Conservation (phyloP, 2,888 invertebrate genomes). For the Hoplodrina ambigua region DNA sequence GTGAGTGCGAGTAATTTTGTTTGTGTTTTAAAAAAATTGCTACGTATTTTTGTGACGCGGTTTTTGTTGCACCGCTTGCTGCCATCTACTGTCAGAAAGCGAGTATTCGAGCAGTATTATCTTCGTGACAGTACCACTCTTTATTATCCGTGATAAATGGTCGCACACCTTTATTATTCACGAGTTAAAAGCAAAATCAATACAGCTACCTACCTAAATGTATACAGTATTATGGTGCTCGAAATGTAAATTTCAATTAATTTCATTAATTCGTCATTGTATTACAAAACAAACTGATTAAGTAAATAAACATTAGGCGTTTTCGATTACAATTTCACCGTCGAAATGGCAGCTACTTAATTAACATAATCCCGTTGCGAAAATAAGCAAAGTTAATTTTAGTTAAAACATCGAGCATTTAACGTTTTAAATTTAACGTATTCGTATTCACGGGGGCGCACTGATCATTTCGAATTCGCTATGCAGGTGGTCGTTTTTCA, state of each 20-base stretch:
- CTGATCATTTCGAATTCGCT: slow-evolving; percentile 71
- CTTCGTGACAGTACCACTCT: slow-evolving; percentile 48
- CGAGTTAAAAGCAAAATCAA: slow-evolving; percentile 41
- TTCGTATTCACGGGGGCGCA: slow-evolving; percentile 62
- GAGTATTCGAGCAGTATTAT: slow-evolving; percentile 51
- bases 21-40: slow-evolving; percentile 63
- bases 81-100: slow-evolving; percentile 54
- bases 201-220: slow-evolving; percentile 24
- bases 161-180: slow-evolving; percentile 32
- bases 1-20: slow-evolving; percentile 65
- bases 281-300: slow-evolving; percentile 81
- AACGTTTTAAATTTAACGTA: slow-evolving; percentile 70
- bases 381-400: slow-evolving; percentile 81
- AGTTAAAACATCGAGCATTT: slow-evolving; percentile 76
- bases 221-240: slow-evolving; percentile 12
- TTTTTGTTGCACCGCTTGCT: slow-evolving; percentile 57
- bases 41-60: slow-evolving; percentile 51
- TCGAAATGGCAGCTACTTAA: slow-evolving; percentile 77
- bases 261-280: slow-evolving; percentile 66
- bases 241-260: slow-evolving; percentile 60
- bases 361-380: slow-evolving; percentile 81
- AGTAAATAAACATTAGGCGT: slow-evolving; percentile 80
- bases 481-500: slow-evolving; percentile 66
- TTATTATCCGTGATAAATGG: slow-evolving; percentile 48
- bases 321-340: slow-evolving; percentile 80